Percentiles rank a stretch among this genome's conserved stretches.
These are phyloP conservation scores for Bufo bufo DNA, from an alignment of 2,113 vertebrate genomes.

Conservation along the genomic window DNA sequence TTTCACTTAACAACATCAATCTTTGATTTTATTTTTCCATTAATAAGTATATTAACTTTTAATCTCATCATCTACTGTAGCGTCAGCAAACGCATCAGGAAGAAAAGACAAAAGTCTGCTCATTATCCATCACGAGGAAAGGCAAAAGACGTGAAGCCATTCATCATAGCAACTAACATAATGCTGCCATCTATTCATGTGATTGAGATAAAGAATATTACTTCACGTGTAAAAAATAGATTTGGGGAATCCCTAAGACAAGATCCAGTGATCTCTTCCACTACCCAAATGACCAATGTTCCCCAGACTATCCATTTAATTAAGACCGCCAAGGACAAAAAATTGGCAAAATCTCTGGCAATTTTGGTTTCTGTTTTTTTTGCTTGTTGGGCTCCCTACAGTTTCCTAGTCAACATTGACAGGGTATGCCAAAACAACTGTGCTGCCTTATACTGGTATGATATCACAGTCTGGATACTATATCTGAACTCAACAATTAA, in stretches of 20 bases:
- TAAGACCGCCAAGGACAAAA: slow-evolving; percentile 73
- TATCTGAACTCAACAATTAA: slow-evolving; percentile 86
- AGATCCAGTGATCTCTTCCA: not conserved
- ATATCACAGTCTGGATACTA: slow-evolving; percentile 84
- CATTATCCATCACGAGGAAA: slow-evolving; percentile 11
- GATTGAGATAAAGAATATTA: not conserved
- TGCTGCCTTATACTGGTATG: slow-evolving; percentile 69
- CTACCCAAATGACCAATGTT: not conserved
- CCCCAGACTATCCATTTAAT: slow-evolving; percentile 3
- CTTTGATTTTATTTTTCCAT: slow-evolving; percentile 87
- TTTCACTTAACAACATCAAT: slow-evolving; percentile 79
- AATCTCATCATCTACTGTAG: slow-evolving; percentile 84
- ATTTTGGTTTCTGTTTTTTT: slow-evolving; percentile 80
- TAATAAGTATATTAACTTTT: slow-evolving; percentile 84
- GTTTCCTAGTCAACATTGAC: slow-evolving; percentile 77
- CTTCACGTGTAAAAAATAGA: not conserved
- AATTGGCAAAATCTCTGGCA: slow-evolving; percentile 80
- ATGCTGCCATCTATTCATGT: not conserved
- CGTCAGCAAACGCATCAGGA: slow-evolving; percentile 76
- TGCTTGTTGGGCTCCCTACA: slow-evolving; percentile 85
- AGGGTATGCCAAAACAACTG: slow-evolving; percentile 68
- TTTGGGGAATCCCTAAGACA: not conserved
- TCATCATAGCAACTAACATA: slow-evolving; percentile 7
- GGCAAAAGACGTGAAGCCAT: not conserved
- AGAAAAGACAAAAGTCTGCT: slow-evolving; percentile 25